Base-by-base conservation (phyloP, 2,888 invertebrate species). In the Tridacna crocea region DNA sequence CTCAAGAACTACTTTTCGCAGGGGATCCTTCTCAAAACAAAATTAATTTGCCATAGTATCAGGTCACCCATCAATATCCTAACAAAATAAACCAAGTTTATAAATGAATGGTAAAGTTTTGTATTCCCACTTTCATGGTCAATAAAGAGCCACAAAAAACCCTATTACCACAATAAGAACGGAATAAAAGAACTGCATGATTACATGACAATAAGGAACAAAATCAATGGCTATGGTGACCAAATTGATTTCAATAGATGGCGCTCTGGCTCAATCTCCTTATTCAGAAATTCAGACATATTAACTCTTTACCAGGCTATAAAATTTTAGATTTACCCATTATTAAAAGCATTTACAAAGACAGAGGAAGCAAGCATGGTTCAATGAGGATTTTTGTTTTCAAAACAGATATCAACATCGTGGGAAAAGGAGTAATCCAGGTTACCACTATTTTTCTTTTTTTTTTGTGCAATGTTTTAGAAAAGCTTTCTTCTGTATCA, bases 131-230 rank as follows among this genome's bases (percentile, higher is more conserved):
- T 36, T 36, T 36, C 36, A 36, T 36, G 36, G 36, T 36, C 36
- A 36, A 36, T 36, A 36, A 36, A 36, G 36, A 36, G 36, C 36
- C 8, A 36, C 36, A 36, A 36, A 36, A 36, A 36, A 36, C 2
- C 36, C 36, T 36, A 36, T 36, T 36, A 36, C 36, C 36, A 36
- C 36, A 36, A 36, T 36, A 36, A 36, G 36, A 60, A 60, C n/a
- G 60, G n/a, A 15, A 60, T n/a, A 60, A n/a, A 19, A 60, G 24
- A 60, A 60, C 24, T 60, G n/a, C 60, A 60, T 60, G n/a, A 55
- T 63, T 13, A 63, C 63, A 63, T 13, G 63, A 24, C 63, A 13
- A 63, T 22, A 63, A 63, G 63, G n/a, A 63, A 19, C 24, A 19
- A 63, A 63, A 63, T 19, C n/a, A 63, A 63, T 63, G 22, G 24